phyloP scores from a whole-genome alignment of 2,797 vertebrate genomes.

The Ceyx erithaca region DNA sequence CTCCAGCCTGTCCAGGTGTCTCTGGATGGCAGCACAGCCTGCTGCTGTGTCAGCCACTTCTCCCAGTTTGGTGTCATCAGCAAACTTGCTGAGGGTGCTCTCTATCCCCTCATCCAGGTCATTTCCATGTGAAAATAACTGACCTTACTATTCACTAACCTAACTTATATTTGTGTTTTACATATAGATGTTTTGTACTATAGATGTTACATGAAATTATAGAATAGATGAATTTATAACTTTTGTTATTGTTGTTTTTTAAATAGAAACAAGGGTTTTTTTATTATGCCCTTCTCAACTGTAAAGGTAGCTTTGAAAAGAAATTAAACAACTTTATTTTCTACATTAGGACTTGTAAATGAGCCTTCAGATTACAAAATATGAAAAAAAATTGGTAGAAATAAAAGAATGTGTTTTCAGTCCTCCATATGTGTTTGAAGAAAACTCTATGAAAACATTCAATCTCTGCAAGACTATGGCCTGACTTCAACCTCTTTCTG shows the following conservation, averaged over 20 bases:
- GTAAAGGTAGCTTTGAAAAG: background rate
- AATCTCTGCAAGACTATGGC: background rate
- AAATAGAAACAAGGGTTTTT: background rate
- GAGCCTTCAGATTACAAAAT: background rate
- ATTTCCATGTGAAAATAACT: background rate
- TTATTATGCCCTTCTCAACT: background rate
- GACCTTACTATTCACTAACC: background rate
- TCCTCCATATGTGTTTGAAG: background rate
- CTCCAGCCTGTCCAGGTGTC: too few relatives aligned
- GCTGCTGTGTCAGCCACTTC: too few relatives aligned
- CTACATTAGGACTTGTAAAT: background rate
- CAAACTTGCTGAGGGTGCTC: too few relatives aligned
- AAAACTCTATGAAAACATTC: background rate
- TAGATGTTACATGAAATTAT: background rate
- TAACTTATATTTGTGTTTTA: background rate
- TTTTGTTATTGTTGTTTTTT: background rate
- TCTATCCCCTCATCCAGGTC: too few relatives aligned
- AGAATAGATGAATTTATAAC: background rate
- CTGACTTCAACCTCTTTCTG: background rate
- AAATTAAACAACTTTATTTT: background rate
- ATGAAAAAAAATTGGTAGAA: background rate
- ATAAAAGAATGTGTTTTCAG: background rate
- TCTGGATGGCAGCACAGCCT: too few relatives aligned
- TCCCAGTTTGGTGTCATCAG: too few relatives aligned
- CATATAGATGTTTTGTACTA: background rate